phyloP scores from a whole-genome alignment of 1,140 invertebrate genomes.

The Caerostris darwini region DNA sequence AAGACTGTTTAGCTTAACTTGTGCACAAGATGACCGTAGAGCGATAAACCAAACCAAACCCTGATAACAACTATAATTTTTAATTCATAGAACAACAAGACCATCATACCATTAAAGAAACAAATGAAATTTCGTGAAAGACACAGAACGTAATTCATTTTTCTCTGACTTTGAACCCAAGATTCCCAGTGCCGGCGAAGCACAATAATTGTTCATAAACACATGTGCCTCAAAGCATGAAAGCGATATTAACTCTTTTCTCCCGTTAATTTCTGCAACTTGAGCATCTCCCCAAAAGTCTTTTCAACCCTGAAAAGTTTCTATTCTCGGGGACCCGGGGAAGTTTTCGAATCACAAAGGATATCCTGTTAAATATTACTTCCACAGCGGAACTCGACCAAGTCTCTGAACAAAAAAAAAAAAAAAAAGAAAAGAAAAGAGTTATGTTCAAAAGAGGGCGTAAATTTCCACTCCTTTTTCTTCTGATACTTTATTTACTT shows the following conservation, averaged over 20 bases:
- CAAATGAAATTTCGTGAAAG: no score
- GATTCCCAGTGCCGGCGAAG: neutral
- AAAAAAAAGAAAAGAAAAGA: constrained; percentile 32
- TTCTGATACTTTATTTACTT: constrained; percentile 39
- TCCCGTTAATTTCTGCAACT: constrained; percentile 36
- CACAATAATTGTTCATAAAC: constrained; percentile 11
- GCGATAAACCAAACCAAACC: no score
- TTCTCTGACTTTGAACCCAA: neutral
- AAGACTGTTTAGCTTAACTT: no score
- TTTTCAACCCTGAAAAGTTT: constrained; percentile 39
- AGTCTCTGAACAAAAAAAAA: neutral
- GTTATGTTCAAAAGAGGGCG: neutral
- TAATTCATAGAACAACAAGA: no score
- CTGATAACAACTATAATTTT: no score
- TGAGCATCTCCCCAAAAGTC: constrained; percentile 36
- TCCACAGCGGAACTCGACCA: constrained; percentile 54
- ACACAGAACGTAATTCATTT: neutral
- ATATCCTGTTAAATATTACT: constrained; percentile 71
- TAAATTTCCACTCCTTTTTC: constrained; percentile 31
- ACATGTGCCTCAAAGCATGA: constrained; percentile 10
- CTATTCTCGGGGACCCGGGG: neutral
- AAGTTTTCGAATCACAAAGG: constrained; percentile 48
- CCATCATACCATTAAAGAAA: no score
- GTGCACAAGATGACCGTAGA: no score
- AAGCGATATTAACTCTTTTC: constrained; percentile 20